These are phyloP conservation scores for Chloroceryle aenea DNA, from an alignment of 2,113 vertebrate genomes.

Conservation along the genomic window DNA sequence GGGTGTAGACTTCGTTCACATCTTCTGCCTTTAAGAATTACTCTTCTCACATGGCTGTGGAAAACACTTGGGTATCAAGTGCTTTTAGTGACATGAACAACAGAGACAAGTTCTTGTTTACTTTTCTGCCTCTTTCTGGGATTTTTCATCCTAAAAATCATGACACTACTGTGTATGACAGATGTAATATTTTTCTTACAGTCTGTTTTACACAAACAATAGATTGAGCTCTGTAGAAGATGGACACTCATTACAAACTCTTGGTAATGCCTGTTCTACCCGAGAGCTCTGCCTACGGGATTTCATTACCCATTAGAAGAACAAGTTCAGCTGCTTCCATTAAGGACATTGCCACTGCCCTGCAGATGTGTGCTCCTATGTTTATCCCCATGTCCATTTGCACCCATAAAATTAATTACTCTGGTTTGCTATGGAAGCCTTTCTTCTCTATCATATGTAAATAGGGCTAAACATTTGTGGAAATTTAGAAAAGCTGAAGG, in stretches of 20 bases:
- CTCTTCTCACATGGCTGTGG: not conserved
- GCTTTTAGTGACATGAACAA: not conserved
- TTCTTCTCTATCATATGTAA: not conserved
- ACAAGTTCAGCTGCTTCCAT: slow-evolving; percentile 33
- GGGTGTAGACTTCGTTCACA: not conserved
- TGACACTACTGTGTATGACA: not conserved
- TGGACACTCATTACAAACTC: not conserved
- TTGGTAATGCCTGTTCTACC: not conserved
- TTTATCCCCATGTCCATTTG: not conserved
- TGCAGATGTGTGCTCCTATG: not conserved
- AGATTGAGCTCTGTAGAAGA: not conserved
- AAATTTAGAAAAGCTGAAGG: not conserved
- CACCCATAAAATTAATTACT: slow-evolving; percentile 8
- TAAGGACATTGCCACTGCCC: not conserved
- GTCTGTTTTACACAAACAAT: not conserved
- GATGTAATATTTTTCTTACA: not conserved
- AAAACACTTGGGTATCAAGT: not conserved
- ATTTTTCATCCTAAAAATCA: not conserved
- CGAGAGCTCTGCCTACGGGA: not conserved
- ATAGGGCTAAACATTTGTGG: not conserved
- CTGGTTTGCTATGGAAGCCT: slow-evolving; percentile 60
- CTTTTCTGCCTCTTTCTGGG: not conserved
- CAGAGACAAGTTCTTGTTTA: not conserved
- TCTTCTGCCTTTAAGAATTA: not conserved
- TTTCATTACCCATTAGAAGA: slow-evolving; percentile 52